Conservation (phyloP, 2,113 vertebrate genomes). For the Fulica atra region DNA sequence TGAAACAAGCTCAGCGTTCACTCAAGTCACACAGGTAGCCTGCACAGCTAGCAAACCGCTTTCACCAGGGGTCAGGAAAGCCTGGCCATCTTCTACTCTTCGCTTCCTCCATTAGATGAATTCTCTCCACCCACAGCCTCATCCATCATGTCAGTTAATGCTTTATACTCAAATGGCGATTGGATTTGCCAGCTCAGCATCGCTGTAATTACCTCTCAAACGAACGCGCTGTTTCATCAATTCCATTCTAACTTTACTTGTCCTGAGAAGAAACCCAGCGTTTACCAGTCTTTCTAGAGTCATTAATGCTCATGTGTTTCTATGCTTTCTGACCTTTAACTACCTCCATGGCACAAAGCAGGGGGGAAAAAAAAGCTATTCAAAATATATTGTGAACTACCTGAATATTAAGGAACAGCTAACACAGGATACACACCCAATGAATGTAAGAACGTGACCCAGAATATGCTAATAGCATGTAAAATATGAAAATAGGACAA, state of each 20-base stretch:
- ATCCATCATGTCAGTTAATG: conserved; percentile 46
- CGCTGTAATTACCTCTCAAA: conserved; percentile 39
- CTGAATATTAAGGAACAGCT: background rate
- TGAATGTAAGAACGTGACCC: background rate
- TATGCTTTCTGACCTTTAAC: background rate
- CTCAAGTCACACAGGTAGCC: background rate
- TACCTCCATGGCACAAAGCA: background rate
- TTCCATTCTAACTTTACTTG: conserved; percentile 13
- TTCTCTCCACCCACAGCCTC: conserved; percentile 17
- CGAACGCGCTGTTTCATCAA: conserved; percentile 12
- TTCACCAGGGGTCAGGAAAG: conserved; percentile 11
- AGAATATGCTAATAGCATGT: background rate
- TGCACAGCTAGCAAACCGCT: background rate
- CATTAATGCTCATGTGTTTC: background rate
- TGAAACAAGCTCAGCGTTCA: background rate
- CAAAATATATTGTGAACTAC: background rate
- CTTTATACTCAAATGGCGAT: conserved; percentile 20
- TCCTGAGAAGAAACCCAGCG: background rate
- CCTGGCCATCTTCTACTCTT: conserved; percentile 27
- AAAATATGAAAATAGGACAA: background rate
- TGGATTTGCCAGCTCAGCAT: conserved; percentile 37
- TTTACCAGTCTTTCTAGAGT: background rate
- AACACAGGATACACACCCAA: background rate
- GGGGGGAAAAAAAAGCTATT: background rate
- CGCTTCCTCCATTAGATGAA: conserved; percentile 56